Conservation (phyloP, 2,888 invertebrate species). For the Notodonta ziczac region DNA sequence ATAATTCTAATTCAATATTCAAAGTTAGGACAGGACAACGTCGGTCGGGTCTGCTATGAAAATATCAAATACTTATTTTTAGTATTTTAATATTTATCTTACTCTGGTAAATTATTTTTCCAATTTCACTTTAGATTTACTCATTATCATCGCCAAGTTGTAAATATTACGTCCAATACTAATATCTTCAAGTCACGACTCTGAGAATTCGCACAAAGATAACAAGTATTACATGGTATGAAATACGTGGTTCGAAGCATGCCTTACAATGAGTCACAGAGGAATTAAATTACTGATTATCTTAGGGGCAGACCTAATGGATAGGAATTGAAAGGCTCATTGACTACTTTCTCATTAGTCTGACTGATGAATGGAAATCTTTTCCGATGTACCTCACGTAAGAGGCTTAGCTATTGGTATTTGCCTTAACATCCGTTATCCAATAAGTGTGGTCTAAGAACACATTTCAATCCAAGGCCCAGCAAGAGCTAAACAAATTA, state of each 20-base stretch:
- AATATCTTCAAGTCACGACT: conserved; percentile 1
- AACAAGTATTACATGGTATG: background rate
- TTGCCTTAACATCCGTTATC: too few species aligned
- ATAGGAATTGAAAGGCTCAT: background rate
- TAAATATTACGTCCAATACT: background rate
- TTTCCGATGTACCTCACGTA: background rate
- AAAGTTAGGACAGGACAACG: too few species aligned
- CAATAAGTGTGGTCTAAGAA: too few species aligned
- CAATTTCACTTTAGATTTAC: too few species aligned
- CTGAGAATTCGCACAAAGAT: background rate
- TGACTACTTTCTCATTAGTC: background rate
- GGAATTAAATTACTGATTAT: conserved; percentile 1
- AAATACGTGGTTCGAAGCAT: background rate
- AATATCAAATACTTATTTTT: too few species aligned
- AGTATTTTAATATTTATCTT: too few species aligned
- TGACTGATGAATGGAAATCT: background rate
- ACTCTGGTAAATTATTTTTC: too few species aligned
- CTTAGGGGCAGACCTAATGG: background rate
- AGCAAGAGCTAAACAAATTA: too few species aligned
- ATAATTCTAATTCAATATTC: too few species aligned
- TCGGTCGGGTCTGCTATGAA: too few species aligned
- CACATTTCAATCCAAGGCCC: too few species aligned
- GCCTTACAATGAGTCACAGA: background rate
- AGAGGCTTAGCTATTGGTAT: background rate
- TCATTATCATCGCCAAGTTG: background rate